Conservation (phyloP, 2,113 vertebrate species). For the Gulo gulo region DNA sequence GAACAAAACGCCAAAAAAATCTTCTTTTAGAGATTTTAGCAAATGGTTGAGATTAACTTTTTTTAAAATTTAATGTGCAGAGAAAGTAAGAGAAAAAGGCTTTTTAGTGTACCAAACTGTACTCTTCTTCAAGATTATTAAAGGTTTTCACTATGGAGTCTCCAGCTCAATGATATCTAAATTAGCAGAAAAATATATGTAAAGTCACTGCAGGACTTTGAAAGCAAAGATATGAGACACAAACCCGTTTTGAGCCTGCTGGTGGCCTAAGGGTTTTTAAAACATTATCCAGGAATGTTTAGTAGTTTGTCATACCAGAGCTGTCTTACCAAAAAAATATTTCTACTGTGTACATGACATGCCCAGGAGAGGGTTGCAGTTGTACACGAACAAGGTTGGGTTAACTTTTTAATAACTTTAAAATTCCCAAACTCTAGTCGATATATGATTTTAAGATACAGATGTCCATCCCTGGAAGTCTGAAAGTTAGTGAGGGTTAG, state of each 20-base stretch:
- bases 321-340: conserved; percentile 26
- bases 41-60: conserved; percentile 52
- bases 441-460: neutral
- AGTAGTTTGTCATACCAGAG: neutral
- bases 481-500: neutral
- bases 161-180: conserved; percentile 53
- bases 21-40: conserved; percentile 48
- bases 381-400: neutral
- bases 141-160: conserved; percentile 3
- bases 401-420: conserved; percentile 5
- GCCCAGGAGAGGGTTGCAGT: neutral
- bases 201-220: conserved; percentile 4
- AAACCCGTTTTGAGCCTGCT: neutral
- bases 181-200: conserved; percentile 45
- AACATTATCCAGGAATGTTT: conserved; percentile 24
- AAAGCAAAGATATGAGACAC: conserved; percentile 47
- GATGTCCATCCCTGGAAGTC: neutral
- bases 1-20: conserved; percentile 23
- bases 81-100: conserved; percentile 6
- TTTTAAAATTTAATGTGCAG: neutral
- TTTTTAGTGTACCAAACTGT: conserved; percentile 21
- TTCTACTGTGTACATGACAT: neutral
- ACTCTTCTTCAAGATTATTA: conserved; percentile 57
- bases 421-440: neutral
- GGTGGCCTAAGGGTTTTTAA: conserved; percentile 37